Evolutionary conservation across 2,113 vertebrate species (phyloP).

Genomic region (Vulpes lagopus): DNA sequence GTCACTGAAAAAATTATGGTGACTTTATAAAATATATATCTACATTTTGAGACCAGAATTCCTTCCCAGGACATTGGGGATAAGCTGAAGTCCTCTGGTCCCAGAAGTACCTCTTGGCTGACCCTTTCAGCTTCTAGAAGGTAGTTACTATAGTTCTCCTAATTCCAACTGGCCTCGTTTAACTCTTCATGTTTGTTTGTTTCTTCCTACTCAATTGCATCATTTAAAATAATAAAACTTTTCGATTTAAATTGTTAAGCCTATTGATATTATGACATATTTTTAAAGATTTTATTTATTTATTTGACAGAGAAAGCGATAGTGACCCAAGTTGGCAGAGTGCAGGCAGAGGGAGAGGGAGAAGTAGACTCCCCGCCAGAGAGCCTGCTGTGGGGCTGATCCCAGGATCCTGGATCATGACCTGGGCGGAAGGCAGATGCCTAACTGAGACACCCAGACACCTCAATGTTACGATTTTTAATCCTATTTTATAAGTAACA

Average conservation of each 20-base stretch:
- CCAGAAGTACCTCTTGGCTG: background rate
- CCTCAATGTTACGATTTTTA: background rate
- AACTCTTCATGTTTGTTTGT: background rate
- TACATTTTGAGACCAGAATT: background rate
- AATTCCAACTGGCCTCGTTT: background rate
- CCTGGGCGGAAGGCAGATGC: too few species aligned
- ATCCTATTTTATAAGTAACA: conserved; percentile 39
- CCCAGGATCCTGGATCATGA: too few species aligned
- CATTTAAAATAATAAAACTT: conserved; percentile 5
- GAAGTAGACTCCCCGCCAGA: too few species aligned
- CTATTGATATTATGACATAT: too few species aligned
- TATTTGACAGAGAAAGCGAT: too few species aligned
- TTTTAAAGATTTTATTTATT: too few species aligned
- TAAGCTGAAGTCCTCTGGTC: rapidly evolving
- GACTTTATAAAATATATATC: background rate
- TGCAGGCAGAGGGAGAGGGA: too few species aligned
- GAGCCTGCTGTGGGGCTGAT: too few species aligned
- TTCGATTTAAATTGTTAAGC: background rate
- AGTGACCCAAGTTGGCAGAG: too few species aligned
- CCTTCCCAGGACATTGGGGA: background rate
- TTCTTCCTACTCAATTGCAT: background rate
- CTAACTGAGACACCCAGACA: too few species aligned
- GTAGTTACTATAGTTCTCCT: background rate
- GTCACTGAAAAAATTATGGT: background rate
- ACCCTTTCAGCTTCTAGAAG: background rate